Base-by-base conservation (phyloP, 2,888 invertebrate genomes). In the Sylvicola fuscatus region DNA sequence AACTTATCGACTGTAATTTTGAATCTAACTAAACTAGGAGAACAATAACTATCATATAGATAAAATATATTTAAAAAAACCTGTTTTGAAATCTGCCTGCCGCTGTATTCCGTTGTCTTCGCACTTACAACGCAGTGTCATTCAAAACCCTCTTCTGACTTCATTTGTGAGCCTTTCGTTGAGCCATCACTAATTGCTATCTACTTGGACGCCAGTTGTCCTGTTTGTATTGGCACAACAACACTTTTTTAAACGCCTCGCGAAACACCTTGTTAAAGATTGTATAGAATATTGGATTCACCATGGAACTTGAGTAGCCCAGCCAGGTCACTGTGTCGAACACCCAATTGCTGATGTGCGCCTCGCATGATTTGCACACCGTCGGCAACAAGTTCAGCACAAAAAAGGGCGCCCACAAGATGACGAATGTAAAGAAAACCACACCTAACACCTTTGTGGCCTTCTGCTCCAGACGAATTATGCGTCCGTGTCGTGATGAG, bases 351-450 rank as follows among this genome's bases (percentile, higher is more conserved):
- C 80, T 69, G 35, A 82, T 72, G 38, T 72, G 65, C 28, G 70
- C 66, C 48, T 82, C 82, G 49, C 87, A 89, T 43, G 77, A 70
- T 7, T 71, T 69, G 49, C 89, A 90, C 7, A 89, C 67, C 0
- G 80, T 81, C 11, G 84, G 80, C 42, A 89, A 62, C 51, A 92
- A 67, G 52, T 92, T 92, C 10, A 87, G 65, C 6, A 86, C 78
- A 56, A 92, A 92, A 60, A 92, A 92, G 10, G 92, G 92, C n/a
- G 89, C 82, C 90, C 92, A 92, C 27, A 90, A 68, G 32, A 90
- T 75, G 17, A 90, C 89, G 53, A 92, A 92, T 1, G 87, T 87
- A 57, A 87, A 87, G 61, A 92, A 92, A 2, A 92, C 89, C 1
- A 92, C 83, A 3, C 90, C 90, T 14, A 92, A 61, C 3, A 92